Evolutionary conservation across 1,140 invertebrate species (phyloP).

Genomic region (Hypsibius dujardini): DNA sequence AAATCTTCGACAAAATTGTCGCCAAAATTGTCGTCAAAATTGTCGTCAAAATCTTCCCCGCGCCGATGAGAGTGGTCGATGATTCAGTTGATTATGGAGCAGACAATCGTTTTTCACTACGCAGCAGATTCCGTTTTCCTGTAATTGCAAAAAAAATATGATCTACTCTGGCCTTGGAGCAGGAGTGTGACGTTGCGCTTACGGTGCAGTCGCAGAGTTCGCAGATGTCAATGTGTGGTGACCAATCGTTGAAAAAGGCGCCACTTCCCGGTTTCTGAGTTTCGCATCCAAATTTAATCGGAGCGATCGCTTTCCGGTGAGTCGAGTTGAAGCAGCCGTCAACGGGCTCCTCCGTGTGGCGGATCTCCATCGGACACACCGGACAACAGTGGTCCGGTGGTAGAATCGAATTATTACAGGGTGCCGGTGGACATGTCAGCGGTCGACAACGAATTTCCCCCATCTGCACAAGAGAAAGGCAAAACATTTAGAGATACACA

Average conservation of each 20-base stretch:
- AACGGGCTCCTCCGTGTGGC: background rate
- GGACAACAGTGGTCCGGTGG: slow-evolving; percentile 3
- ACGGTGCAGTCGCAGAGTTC: background rate
- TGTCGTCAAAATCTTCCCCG: no score
- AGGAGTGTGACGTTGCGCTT: background rate
- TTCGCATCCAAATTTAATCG: background rate
- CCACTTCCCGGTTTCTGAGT: background rate
- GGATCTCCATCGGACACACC: background rate
- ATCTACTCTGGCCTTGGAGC: background rate
- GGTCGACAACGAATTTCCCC: background rate
- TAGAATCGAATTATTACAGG: background rate
- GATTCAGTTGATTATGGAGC: no score
- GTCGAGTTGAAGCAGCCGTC: background rate
- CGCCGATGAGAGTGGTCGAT: no score
- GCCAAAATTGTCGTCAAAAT: no score
- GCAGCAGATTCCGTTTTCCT: background rate
- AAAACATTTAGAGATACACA: background rate
- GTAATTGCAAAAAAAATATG: background rate
- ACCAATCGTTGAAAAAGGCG: background rate
- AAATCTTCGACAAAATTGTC: no score
- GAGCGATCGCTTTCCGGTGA: background rate
- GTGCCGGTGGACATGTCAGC: background rate
- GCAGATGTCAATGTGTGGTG: background rate
- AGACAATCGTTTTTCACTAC: background rate
- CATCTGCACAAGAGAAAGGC: background rate